Conservation (phyloP, 2,888 invertebrate species). For the Ptilodon capucinus region DNA sequence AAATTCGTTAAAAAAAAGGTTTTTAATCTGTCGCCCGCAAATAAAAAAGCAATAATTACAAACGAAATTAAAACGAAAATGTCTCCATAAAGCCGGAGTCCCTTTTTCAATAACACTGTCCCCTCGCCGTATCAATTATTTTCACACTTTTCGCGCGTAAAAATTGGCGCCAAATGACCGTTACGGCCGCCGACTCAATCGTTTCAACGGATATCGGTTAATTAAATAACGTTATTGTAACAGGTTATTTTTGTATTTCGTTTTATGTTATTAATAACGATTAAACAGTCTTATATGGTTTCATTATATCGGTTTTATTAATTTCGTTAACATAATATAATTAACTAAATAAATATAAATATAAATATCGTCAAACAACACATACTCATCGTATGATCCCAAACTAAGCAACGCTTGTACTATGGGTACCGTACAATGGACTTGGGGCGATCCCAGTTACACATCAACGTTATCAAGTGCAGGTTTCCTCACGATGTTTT, state of each 20-base stretch:
- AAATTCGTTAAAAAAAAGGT: background rate
- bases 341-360: too few relatives aligned
- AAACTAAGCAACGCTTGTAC: too few relatives aligned
- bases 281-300: background rate
- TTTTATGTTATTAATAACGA: background rate
- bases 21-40: background rate
- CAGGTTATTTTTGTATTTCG: background rate
- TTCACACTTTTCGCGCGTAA: conserved; percentile 19
- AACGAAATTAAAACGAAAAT: background rate
- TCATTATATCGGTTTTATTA: background rate
- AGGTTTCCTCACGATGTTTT: too few relatives aligned
- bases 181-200: conserved; percentile 24
- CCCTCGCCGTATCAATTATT: conserved; percentile 23
- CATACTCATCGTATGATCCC: too few relatives aligned
- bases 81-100: conserved; percentile 9
- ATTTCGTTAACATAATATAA: background rate
- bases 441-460: too few relatives aligned
- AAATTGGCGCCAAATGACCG: conserved; percentile 44
- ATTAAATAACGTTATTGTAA: conserved; percentile 5
- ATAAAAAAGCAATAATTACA: background rate
- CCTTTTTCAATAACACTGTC: conserved; percentile 17
- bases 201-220: background rate
- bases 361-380: too few relatives aligned
- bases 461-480: too few relatives aligned
- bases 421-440: too few relatives aligned